phyloP scores from a whole-genome alignment of 1,140 invertebrate species.

The Rhopalosiphum maidis region DNA sequence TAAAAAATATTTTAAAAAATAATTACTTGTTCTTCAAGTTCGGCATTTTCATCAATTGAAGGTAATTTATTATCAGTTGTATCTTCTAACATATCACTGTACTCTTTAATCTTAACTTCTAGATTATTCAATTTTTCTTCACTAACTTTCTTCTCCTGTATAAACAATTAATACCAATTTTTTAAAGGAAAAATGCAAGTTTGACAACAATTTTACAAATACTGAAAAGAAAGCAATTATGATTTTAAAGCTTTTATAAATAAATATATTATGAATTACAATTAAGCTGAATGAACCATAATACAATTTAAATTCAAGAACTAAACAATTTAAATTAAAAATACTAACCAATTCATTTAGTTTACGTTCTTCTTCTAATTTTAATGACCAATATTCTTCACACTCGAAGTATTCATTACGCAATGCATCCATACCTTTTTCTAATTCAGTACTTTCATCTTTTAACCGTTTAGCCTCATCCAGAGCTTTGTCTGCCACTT shows the following conservation, averaged over 20 bases:
- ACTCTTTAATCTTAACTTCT: slow-evolving; percentile 77
- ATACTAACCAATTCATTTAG: slow-evolving; percentile 69
- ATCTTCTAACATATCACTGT: slow-evolving; percentile 75
- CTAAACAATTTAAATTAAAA: not conserved
- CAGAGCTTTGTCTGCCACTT: slow-evolving; percentile 48
- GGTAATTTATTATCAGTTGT: slow-evolving; percentile 68
- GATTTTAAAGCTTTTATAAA: not conserved
- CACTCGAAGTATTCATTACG: slow-evolving; percentile 79
- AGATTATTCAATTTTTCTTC: slow-evolving; percentile 80
- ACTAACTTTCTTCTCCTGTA: slow-evolving; percentile 73
- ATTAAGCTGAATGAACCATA: too few species aligned
- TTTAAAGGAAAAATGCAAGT: not conserved
- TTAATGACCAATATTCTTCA: slow-evolving; percentile 83
- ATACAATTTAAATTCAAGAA: too few species aligned
- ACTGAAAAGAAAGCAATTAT: not conserved
- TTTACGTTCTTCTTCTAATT: slow-evolving; percentile 79
- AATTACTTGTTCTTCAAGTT: slow-evolving; percentile 72
- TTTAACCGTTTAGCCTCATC: slow-evolving; percentile 62
- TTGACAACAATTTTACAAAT: not conserved
- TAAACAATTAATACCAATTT: not conserved
- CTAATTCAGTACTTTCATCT: slow-evolving; percentile 71
- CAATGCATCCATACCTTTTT: slow-evolving; percentile 75
- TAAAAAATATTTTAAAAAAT: not conserved
- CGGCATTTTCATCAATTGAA: slow-evolving; percentile 77
- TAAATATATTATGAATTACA: not conserved